A percentile compares a stretch with the other conserved stretches of the same genome.
phyloP scores from a whole-genome alignment of 2,888 invertebrate species.

The Sesia apiformis region DNA sequence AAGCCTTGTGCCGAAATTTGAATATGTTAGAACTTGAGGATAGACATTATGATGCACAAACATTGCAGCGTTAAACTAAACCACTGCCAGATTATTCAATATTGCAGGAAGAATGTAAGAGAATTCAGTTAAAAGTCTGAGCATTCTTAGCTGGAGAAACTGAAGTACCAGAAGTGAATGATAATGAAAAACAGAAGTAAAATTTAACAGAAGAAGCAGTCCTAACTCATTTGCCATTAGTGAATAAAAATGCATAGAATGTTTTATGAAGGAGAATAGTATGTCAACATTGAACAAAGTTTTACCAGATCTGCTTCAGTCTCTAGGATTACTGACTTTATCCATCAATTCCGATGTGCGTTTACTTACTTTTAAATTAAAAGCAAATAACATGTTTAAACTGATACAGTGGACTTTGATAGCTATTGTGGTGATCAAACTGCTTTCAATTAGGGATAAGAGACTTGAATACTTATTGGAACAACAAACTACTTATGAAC shows the following conservation, averaged over 20 bases:
- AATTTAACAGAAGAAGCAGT: conserved; percentile 27
- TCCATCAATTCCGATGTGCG: conserved; percentile 60
- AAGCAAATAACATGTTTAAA: conserved; percentile 82
- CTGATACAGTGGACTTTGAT: conserved; percentile 82
- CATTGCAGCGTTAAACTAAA: conserved; percentile 52
- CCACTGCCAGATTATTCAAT: conserved; percentile 78
- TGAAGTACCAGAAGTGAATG: conserved; percentile 41
- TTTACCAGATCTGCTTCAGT: conserved; percentile 72
- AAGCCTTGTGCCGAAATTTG: conserved; percentile 76
- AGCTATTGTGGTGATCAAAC: conserved; percentile 79
- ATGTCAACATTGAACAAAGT: conserved; percentile 78
- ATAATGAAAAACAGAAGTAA: conserved; percentile 18
- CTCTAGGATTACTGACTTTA: conserved; percentile 54
- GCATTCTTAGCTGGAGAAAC: conserved; percentile 76
- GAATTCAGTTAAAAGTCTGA: conserved; percentile 77
- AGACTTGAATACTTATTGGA: conserved; percentile 37
- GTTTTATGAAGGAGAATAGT: conserved; percentile 80
- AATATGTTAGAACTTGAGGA: conserved; percentile 78
- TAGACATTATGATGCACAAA: conserved; percentile 61
- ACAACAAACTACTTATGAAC: conserved; percentile 43
- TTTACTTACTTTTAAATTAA: conserved; percentile 77
- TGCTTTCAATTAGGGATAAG: conserved; percentile 61
- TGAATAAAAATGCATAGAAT: conserved; percentile 79
- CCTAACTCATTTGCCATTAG: conserved; percentile 75
- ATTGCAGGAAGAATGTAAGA: conserved; percentile 76